These are phyloP conservation scores for Pelochelys cantorii DNA, from an alignment of 2,797 vertebrate genomes.

Conservation along the genomic window DNA sequence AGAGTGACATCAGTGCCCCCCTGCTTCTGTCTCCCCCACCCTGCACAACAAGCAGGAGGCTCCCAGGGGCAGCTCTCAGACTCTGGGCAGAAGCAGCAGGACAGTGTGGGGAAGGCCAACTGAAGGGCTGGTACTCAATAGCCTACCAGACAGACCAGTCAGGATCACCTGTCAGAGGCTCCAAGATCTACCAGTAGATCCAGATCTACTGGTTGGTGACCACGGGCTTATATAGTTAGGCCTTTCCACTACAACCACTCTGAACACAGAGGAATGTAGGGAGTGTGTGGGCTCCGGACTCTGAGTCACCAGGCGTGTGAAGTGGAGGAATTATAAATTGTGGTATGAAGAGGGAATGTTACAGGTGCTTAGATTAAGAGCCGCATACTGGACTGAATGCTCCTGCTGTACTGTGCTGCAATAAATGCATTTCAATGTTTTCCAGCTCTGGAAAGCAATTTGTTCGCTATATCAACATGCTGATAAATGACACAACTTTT, in stretches of 20 bases:
- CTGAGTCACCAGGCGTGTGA: neutral
- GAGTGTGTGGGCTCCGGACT: neutral
- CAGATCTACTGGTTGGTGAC: no score
- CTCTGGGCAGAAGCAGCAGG: no score
- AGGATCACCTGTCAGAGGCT: no score
- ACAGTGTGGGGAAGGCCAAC: no score
- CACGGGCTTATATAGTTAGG: neutral
- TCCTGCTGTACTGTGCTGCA: slow-evolving; percentile 19
- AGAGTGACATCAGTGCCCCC: no score
- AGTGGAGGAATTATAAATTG: neutral
- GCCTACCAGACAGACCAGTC: no score
- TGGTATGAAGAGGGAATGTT: neutral
- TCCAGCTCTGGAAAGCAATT: slow-evolving; percentile 98
- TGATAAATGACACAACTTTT: slow-evolving; percentile 99
- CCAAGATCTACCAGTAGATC: no score
- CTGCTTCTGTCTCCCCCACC: no score
- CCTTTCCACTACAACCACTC: slow-evolving; percentile 6
- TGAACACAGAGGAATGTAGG: neutral
- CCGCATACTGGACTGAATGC: slow-evolving; percentile 16
- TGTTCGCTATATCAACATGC: slow-evolving; percentile 99
- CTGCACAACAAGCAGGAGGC: no score
- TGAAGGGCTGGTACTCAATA: no score
- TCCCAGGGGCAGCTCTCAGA: no score
- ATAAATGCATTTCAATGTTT: slow-evolving; percentile 42
- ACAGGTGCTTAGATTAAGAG: neutral